A percentile compares a stretch with the other conserved stretches of the same genome.
Conservation (phyloP, 2,888 invertebrate species). For the Nomada fabriciana region DNA sequence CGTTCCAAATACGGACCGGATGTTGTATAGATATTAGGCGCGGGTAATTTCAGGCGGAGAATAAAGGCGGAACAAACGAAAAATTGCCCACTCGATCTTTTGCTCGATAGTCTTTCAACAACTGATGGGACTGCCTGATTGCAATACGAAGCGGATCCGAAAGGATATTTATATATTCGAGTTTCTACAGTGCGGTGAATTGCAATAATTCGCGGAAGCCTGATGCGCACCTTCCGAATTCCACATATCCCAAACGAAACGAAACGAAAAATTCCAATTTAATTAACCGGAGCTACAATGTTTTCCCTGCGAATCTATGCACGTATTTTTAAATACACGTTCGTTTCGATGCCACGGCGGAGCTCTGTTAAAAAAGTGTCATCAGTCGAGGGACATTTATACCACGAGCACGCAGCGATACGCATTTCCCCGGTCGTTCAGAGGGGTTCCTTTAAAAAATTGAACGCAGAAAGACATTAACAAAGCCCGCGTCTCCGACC, state of each 20-base stretch:
- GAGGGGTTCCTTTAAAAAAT: constrained; percentile 22
- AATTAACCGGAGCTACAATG: too few species aligned
- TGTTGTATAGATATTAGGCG: constrained; percentile 41
- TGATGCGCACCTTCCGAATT: too few species aligned
- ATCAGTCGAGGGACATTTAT: constrained; percentile 11
- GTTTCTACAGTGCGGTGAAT: too few species aligned
- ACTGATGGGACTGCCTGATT: constrained; percentile 12
- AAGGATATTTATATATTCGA: too few species aligned
- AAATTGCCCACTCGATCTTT: constrained; percentile 24
- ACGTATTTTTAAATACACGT: too few species aligned
- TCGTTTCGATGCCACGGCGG: too few species aligned
- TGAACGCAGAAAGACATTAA: constrained; percentile 42
- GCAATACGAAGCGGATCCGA: neutral
- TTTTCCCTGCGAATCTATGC: too few species aligned
- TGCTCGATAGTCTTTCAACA: neutral
- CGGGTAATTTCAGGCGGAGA: constrained; percentile 13
- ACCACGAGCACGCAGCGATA: neutral
- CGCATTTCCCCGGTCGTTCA: constrained; percentile 26
- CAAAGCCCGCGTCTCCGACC: constrained; percentile 44
- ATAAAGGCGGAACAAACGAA: constrained; percentile 8
- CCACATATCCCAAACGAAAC: too few species aligned
- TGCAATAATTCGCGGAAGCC: too few species aligned
- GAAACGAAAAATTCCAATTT: too few species aligned
- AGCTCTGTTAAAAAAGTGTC: too few species aligned
- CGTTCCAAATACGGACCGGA: constrained; percentile 43